Evolutionary conservation across 2,888 invertebrate species (phyloP).

Genomic region (Leucania comma): DNA sequence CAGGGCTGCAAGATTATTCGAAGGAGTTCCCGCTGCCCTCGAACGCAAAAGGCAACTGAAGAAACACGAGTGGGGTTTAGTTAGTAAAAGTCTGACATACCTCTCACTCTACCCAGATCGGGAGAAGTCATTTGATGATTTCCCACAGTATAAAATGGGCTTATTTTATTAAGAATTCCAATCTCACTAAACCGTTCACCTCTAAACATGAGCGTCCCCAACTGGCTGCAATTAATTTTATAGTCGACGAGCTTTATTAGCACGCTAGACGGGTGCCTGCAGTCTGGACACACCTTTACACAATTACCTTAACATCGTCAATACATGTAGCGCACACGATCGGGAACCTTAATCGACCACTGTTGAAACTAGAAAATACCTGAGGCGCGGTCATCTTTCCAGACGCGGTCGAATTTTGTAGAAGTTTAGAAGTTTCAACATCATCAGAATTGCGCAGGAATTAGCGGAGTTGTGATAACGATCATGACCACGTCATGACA

Average conservation of each 20-base stretch:
- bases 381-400: background rate
- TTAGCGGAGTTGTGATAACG: too few relatives aligned
- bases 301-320: conserved; percentile 41
- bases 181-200: background rate
- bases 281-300: conserved; percentile 42
- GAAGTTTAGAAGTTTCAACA: background rate
- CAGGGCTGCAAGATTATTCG: too few relatives aligned
- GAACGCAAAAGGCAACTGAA: too few relatives aligned
- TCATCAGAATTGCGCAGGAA: background rate
- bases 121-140: too few relatives aligned
- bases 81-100: too few relatives aligned
- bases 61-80: too few relatives aligned
- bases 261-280: conserved; percentile 30
- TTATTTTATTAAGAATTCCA: background rate
- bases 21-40: too few relatives aligned
- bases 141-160: too few relatives aligned
- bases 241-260: conserved; percentile 17
- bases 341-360: background rate
- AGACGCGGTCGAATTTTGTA: background rate
- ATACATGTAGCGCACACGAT: conserved; percentile 12
- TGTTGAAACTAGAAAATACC: background rate
- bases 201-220: background rate
- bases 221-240: conserved; percentile 41
- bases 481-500: too few relatives aligned
- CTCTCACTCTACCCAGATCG: too few relatives aligned